Conservation (phyloP, 2,113 vertebrate genomes). For the Glaucidium brasilianum region DNA sequence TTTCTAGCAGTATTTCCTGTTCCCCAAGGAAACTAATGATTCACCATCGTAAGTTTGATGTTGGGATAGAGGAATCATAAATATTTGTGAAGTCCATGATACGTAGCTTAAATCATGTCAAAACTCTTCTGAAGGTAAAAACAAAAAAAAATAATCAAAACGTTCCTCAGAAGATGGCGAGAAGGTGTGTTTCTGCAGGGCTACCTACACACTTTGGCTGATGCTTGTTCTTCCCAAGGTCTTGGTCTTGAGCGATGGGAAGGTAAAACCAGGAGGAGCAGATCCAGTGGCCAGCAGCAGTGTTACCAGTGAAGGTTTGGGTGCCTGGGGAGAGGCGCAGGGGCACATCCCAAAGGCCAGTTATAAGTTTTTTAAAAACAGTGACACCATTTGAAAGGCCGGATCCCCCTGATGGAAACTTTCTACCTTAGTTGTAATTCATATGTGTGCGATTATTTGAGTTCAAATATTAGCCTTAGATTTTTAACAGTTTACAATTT, state of each 20-base stretch:
- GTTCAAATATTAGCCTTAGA: background rate
- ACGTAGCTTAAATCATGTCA: background rate
- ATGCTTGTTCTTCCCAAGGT: background rate
- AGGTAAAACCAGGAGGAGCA: background rate
- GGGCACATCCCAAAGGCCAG: background rate
- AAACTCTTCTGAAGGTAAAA: background rate
- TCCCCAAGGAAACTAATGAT: background rate
- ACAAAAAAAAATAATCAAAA: background rate
- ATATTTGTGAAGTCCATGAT: background rate
- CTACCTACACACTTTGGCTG: background rate
- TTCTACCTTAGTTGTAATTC: background rate
- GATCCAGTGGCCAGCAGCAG: background rate
- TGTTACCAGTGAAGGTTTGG: background rate
- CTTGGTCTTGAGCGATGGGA: background rate
- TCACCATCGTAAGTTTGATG: background rate
- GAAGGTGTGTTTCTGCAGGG: background rate
- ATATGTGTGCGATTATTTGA: background rate
- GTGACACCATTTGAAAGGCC: background rate
- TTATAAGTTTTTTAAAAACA: background rate
- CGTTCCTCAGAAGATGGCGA: rapidly evolving
- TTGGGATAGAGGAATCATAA: background rate
- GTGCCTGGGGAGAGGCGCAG: background rate
- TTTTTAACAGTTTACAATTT: background rate
- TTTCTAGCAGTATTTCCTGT: background rate
- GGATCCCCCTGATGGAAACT: background rate